Evolutionary conservation across 2,113 vertebrate species (phyloP), one percentile per base, ranked within the genome.

Genomic region (Otocyon megalotis): DNA sequence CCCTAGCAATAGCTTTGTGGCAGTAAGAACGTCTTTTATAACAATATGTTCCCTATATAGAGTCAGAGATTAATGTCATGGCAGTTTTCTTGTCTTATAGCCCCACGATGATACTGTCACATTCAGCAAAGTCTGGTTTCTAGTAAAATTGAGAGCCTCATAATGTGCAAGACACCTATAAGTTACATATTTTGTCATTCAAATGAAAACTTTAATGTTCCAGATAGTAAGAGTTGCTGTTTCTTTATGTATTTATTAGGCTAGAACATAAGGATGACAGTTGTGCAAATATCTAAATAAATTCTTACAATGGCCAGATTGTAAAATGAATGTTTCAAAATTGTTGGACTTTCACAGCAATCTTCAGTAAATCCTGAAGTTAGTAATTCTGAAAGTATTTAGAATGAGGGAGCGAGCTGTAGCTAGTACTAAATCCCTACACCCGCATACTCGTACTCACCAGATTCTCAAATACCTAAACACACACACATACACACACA

Each of bases 141-240:
- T 37, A 58, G 15, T 80, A 90, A 72, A 94, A 90, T 22, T 50
- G 48, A 79, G 87, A 87, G 48, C 3, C 30, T 91, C 35, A 32
- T 48, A 50, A 87, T 69, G 63, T 65, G 54, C 7, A 67, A 20
- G 2, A 65, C 60, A 48, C 12, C 60, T 87, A 8, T 71, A 89
- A 90, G 37, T 85, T 74, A 58, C 19, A 24, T 53, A 72, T 50
- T 94, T 88, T 84, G 69, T 54, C 88, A 20, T 63, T 50, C 8
- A 35, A 85, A 90, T 76, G 56, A 93, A 54, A 95, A 84, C 15
- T 79, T 81, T 32, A 81, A 79, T 92, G 53, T 89, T 53, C 94
- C 58, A 50, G 63, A 96, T 24, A 60, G 16, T 14, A 67, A 35
- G 30, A 94, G 28, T 30, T 32, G 56, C 53, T 93, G 53, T 48